Evolutionary conservation across 1,140 invertebrate species (phyloP).

Genomic region (Drosophila rhopaloa): DNA sequence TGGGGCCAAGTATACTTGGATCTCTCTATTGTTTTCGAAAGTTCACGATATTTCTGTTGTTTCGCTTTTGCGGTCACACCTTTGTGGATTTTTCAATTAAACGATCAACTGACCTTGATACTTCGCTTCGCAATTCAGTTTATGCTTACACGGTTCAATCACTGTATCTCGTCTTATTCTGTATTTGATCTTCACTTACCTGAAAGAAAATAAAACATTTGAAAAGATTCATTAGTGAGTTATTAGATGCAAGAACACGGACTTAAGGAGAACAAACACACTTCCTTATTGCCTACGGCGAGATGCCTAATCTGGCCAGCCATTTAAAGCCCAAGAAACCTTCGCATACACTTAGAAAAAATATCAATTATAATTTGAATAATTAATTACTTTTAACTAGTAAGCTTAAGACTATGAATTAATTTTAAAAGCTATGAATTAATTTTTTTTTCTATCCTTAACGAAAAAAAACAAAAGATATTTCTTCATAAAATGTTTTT

Average conservation of each 20-base stretch:
- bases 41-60: conserved; percentile 56
- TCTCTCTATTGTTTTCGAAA: conserved; percentile 63
- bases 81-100: conserved; percentile 68
- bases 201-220: conserved; percentile 40
- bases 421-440: too few species aligned
- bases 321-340: conserved; percentile 54
- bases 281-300: conserved; percentile 59
- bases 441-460: too few species aligned
- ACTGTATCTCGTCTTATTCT: conserved; percentile 4
- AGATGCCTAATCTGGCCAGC: conserved; percentile 63
- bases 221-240: conserved; percentile 61
- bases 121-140: conserved; percentile 24
- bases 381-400: too few species aligned
- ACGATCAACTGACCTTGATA: conserved; percentile 52
- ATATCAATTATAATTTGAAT: not conserved
- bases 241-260: conserved; percentile 35
- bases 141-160: conserved; percentile 36
- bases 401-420: too few species aligned
- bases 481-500: too few species aligned
- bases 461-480: too few species aligned
- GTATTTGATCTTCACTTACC: conserved; percentile 35
- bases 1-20: conserved; percentile 31
- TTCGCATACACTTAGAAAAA: conserved; percentile 1
- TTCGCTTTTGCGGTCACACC: conserved; percentile 57
- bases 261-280: conserved; percentile 50